A percentile compares a stretch with the other conserved stretches of the same genome.
Conservation (phyloP, 2,797 vertebrate species). For the Menidia menidia region DNA sequence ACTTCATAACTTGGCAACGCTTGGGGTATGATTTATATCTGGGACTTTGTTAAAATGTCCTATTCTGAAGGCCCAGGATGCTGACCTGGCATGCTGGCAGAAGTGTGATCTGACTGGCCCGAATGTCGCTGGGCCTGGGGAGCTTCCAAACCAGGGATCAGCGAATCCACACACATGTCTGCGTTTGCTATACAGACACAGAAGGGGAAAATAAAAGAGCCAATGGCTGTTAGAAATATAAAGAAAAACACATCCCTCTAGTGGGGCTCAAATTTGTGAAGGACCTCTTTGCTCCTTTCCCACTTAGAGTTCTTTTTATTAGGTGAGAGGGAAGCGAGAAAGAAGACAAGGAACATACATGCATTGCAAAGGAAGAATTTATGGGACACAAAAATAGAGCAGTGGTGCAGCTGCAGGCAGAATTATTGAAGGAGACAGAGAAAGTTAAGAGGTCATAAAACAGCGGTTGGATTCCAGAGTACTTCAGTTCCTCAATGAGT, state of each 20-base stretch:
- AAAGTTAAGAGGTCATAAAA: slow-evolving; percentile 90
- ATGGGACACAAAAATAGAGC: slow-evolving; percentile 70
- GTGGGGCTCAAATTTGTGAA: background rate
- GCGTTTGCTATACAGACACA: slow-evolving; percentile 72
- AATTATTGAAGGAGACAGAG: slow-evolving; percentile 88
- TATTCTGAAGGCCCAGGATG: slow-evolving; percentile 25
- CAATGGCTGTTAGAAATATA: background rate
- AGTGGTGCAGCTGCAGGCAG: slow-evolving; percentile 81
- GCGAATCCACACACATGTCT: slow-evolving; percentile 88
- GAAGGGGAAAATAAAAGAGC: slow-evolving; percentile 8
- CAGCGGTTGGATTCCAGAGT: slow-evolving; percentile 89
- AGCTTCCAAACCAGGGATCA: slow-evolving; percentile 93
- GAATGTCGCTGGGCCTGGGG: slow-evolving; percentile 84
- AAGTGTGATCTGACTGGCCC: slow-evolving; percentile 86
- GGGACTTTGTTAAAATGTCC: background rate
- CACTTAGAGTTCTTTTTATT: slow-evolving; percentile 1
- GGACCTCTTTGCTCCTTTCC: slow-evolving; percentile 10
- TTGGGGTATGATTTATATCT: background rate
- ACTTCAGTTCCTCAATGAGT: slow-evolving; percentile 90
- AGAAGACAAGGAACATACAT: slow-evolving; percentile 5
- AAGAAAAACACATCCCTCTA: slow-evolving; percentile 4
- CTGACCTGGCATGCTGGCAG: slow-evolving; percentile 91
- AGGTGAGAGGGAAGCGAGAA: slow-evolving; percentile 19
- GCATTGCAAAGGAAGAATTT: slow-evolving; percentile 19
- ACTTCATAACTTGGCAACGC: background rate